Evolutionary conservation across 1,140 invertebrate genomes (phyloP), one percentile per base, ranked within the genome.

Genomic region (Hermatobates lingyangjiaoensis): DNA sequence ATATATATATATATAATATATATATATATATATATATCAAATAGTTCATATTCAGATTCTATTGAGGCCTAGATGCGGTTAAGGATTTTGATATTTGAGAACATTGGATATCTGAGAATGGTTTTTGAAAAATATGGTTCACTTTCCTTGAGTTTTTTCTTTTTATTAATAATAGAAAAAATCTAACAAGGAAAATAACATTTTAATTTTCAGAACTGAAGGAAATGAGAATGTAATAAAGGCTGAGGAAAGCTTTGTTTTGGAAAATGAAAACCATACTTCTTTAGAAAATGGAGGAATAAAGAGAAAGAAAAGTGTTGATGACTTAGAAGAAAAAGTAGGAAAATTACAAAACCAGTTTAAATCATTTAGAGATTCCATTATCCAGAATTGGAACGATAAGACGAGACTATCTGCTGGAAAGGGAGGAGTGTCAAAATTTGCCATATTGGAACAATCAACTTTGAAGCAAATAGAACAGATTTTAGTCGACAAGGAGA

Each of bases 361-460:
- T 54, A 68, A 64, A 54, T 60, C 72, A n/a, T 89, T 80, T 57
- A 75, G 87, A 67, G 80, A 88, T 64, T 62, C 72, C 27, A 75
- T 78, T 30, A 80, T 94, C 54, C 77, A 90, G 58, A 91, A 90
- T 64, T 97, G 90, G 90, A 83, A 91, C 67, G 84, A 92, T 52
- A 90, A 88, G 64, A 94, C 87, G 0, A 72, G 77, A 57, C 61
- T 87, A 18, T 71, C 77, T 2, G 73, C 72, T 42, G 72, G 75
- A 1, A 74, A 75, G 48, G 68, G 65, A 3, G 71, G 64, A 45
- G 72, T 69, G 49, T 74, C 79, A 56, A 53, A 78, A 67, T 75
- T 80, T 66, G 62, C 61, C 65, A 73, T 74, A 18, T 77, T 80
- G 59, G 79, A 84, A 57, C 81, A 84, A 56, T 72, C 82, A 28